Evolutionary conservation across 2,113 vertebrate genomes (phyloP).

Genomic region (Micromys minutus): DNA sequence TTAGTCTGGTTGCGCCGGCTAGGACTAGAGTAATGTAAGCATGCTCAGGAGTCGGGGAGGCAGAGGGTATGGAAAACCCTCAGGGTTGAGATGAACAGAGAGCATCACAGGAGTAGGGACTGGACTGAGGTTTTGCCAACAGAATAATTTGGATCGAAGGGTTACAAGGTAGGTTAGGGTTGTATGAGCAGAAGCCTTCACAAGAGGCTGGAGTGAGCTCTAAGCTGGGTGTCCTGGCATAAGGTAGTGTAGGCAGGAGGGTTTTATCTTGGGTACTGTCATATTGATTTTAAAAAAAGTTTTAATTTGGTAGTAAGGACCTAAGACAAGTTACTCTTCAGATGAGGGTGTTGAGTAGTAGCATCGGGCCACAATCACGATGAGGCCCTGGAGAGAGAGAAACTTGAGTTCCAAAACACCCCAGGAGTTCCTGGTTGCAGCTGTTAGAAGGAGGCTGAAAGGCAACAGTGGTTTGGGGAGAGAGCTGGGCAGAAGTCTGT

Average conservation of each 20-base stretch:
- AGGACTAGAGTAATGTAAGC: not conserved
- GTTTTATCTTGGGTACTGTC: not conserved
- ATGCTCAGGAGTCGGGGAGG: not conserved
- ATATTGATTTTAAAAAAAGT: not conserved
- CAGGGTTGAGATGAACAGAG: not conserved
- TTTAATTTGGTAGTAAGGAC: not conserved
- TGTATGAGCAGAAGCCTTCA: not conserved
- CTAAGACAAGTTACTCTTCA: not conserved
- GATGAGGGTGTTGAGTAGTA: not conserved
- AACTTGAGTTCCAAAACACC: not conserved
- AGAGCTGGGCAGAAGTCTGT: not conserved
- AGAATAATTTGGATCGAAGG: not conserved
- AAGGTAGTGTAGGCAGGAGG: not conserved
- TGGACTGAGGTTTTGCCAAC: not conserved
- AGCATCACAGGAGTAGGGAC: not conserved
- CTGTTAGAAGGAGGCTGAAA: not conserved
- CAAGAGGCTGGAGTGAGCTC: not conserved
- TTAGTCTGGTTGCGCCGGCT: not conserved
- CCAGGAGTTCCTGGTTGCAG: not conserved
- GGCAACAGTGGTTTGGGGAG: not conserved
- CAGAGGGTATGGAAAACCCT: not conserved
- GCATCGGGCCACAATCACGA: not conserved
- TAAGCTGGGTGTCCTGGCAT: not conserved
- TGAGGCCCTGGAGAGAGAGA: not conserved
- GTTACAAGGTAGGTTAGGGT: not conserved